Evolutionary conservation across 2,797 vertebrate species (phyloP).

Genomic region (Coluber constrictor): DNA sequence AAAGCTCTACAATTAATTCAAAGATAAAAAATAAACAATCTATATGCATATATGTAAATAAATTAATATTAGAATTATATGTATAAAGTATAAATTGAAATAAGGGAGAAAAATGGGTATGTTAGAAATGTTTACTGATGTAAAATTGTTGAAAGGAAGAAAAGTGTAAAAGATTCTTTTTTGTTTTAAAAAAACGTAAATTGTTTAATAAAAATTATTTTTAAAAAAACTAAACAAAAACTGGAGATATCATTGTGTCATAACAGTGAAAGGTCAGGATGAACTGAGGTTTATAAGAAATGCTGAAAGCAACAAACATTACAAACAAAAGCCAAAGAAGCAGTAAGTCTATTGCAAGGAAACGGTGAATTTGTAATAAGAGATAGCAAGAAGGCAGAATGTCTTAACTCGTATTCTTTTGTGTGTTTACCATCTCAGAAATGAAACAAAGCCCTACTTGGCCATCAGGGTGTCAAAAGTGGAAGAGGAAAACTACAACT

Average conservation of each 20-base stretch:
- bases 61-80: too few relatives aligned
- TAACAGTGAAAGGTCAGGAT: neutral
- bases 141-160: too few relatives aligned
- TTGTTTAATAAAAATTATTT: too few relatives aligned
- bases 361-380: neutral
- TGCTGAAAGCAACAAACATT: neutral
- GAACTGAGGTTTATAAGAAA: neutral
- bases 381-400: neutral
- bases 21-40: neutral
- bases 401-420: neutral
- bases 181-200: too few relatives aligned
- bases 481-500: neutral
- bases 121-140: too few relatives aligned
- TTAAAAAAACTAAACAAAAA: neutral
- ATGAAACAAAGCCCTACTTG: neutral
- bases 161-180: too few relatives aligned
- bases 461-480: neutral
- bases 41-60: too few relatives aligned
- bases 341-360: neutral
- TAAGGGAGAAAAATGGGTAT: too few relatives aligned
- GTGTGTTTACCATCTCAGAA: neutral
- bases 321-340: neutral
- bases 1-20: neutral
- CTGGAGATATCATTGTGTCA: neutral
- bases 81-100: too few relatives aligned